A percentile compares a stretch with the other conserved stretches of the same genome.
Conservation (phyloP, 2,113 vertebrate species). For the Thryonomys swinderianus region DNA sequence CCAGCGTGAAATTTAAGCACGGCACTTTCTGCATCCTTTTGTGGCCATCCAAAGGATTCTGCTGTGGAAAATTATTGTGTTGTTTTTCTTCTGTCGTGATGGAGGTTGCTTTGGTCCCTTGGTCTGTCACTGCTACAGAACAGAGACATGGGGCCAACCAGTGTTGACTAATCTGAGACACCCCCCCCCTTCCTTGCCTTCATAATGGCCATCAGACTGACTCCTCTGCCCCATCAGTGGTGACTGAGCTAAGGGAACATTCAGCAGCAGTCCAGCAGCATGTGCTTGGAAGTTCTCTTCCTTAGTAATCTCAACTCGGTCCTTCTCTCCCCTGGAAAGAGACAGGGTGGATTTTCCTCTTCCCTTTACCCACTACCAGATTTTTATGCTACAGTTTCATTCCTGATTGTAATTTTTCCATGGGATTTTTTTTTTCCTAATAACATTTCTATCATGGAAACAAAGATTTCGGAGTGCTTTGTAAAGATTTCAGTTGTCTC, state of each 20-base stretch:
- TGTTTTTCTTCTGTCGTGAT: neutral
- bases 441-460: slow-evolving; percentile 84
- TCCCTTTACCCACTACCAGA: neutral
- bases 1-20: neutral
- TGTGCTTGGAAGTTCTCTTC: neutral
- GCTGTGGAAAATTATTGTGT: slow-evolving; percentile 17
- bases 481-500: slow-evolving; percentile 49
- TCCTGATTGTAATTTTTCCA: slow-evolving; percentile 84
- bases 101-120: neutral
- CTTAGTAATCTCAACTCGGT: neutral
- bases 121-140: neutral
- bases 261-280: neutral
- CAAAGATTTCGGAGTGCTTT: slow-evolving; percentile 80
- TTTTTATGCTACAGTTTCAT: slow-evolving; percentile 82
- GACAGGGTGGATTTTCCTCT: neutral
- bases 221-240: neutral
- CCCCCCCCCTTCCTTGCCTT: slow-evolving; percentile 46
- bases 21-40: slow-evolving; percentile 29
- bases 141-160: neutral
- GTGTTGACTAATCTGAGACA: neutral
- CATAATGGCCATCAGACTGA: neutral
- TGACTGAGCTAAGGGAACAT: neutral
- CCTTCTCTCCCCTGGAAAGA: slow-evolving; percentile 4
- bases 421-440: slow-evolving; percentile 77
- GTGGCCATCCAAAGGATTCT: neutral